phyloP scores from a whole-genome alignment of 1,140 invertebrate genomes.

The Melanaphis sacchari region DNA sequence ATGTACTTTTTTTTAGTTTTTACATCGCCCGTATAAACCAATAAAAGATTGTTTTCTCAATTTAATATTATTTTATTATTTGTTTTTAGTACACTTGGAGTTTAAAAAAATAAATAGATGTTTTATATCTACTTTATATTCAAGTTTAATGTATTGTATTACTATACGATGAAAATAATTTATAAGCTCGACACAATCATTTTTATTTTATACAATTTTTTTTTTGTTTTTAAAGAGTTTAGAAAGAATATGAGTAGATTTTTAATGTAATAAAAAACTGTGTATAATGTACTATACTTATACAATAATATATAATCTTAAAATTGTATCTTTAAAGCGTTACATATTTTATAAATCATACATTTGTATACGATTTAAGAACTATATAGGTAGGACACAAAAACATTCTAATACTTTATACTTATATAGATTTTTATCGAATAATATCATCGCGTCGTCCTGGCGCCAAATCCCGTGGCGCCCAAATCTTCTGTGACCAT shows the following conservation, averaged over 20 bases:
- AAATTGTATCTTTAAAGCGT: neutral
- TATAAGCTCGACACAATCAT: neutral
- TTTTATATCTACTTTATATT: too few species aligned
- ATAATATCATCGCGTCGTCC: neutral
- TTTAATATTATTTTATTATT: neutral
- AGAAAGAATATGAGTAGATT: neutral
- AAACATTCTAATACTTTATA: neutral
- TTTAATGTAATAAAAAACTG: neutral
- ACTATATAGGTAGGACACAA: neutral
- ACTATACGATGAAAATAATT: neutral
- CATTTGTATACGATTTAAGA: neutral
- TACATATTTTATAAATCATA: neutral
- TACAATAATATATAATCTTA: neutral
- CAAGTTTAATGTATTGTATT: too few species aligned
- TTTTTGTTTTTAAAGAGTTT: neutral
- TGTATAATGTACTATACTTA: neutral
- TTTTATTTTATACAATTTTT: neutral
- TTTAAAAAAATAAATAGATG: neutral
- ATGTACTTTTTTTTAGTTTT: too few species aligned
- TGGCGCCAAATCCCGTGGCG: conserved; percentile 19
- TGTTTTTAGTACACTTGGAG: neutral
- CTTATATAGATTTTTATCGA: neutral
- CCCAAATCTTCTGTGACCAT: neutral
- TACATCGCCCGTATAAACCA: too few species aligned
- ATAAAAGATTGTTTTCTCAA: too few species aligned